Base-by-base conservation (phyloP, 2,797 vertebrate genomes). In the Esox masquinongy region DNA sequence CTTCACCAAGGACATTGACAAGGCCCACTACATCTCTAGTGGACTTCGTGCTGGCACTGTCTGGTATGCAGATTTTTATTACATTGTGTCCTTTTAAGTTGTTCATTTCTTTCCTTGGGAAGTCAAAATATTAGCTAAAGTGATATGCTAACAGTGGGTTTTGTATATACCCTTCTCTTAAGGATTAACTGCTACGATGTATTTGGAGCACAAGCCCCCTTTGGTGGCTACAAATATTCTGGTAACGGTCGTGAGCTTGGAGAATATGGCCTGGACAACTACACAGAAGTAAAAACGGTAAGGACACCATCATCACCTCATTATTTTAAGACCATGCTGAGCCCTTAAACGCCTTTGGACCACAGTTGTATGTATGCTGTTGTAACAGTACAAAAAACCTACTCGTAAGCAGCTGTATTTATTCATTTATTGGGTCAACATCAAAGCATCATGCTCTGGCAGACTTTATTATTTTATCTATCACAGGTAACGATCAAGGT, bases 181-280 rank as follows among this genome's bases (percentile, higher is more conserved):
- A 99, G 98, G 98, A 68, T 99, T 19, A 99, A 99, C 82, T 99
- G 97, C 80, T 99, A 99, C 1, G 84, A 99, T 0, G 96, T 98
- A 69, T 96, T 99, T 61, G 95, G 93, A 8, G 91, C 93, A 66
- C 98, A 99, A 87, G 93, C 95, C n/a, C 97, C 98, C 0, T 99
- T 99, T 56, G 98, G 98, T 0, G 98, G 98, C 22, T 99, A 97
- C 90, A 99, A 99, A 88, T 90, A 94, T 73, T 99, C 98, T 9
- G 98, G 98, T 17, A 96, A 81, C 0, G 97, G 98, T 26, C 90
- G 97, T 79, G 98, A 99, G 85, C 85, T 97, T 17, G 97, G 98
- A 5, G 94, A 98, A 77, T 98, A 99, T 0, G 96, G 96, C 0
- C 90, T 99, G 86, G 93, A 96, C 64, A 95, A 94, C 0, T 99